Conservation (phyloP, 2,797 vertebrate species). For the Mormyrops boulengeri region DNA sequence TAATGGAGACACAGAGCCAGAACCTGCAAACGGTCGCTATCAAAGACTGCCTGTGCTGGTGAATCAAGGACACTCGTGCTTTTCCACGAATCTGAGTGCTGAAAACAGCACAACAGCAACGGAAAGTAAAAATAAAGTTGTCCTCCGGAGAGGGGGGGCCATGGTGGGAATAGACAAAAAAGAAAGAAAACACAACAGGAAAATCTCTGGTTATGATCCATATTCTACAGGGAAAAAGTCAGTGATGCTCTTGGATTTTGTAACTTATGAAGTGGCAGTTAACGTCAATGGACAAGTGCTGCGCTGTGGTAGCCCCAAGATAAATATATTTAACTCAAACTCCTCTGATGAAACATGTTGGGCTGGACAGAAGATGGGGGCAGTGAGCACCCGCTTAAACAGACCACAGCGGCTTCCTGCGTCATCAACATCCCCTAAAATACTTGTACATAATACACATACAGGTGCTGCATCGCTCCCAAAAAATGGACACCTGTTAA, state of each 20-base stretch:
- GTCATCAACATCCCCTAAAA: background rate
- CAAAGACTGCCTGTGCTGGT: background rate
- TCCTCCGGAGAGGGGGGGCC: background rate
- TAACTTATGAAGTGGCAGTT: background rate
- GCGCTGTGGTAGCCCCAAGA: background rate
- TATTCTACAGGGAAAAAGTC: background rate
- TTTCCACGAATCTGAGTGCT: background rate
- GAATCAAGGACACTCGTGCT: background rate
- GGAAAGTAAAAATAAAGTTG: background rate
- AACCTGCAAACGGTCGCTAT: background rate
- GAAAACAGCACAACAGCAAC: background rate
- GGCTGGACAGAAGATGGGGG: background rate
- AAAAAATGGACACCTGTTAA: background rate
- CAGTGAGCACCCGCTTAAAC: background rate
- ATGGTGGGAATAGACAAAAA: background rate
- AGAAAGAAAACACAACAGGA: background rate
- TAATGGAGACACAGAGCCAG: conserved; percentile 63
- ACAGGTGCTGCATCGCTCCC: background rate
- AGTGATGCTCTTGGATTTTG: background rate
- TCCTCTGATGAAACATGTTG: background rate
- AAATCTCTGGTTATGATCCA: background rate
- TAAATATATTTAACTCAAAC: background rate
- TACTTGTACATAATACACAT: background rate
- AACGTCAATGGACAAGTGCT: background rate
- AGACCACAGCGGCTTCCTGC: background rate